Evolutionary conservation across 1,140 invertebrate genomes (phyloP), one percentile per base, ranked within the genome.

Genomic region (Paramacrobiotus metropolitanus): DNA sequence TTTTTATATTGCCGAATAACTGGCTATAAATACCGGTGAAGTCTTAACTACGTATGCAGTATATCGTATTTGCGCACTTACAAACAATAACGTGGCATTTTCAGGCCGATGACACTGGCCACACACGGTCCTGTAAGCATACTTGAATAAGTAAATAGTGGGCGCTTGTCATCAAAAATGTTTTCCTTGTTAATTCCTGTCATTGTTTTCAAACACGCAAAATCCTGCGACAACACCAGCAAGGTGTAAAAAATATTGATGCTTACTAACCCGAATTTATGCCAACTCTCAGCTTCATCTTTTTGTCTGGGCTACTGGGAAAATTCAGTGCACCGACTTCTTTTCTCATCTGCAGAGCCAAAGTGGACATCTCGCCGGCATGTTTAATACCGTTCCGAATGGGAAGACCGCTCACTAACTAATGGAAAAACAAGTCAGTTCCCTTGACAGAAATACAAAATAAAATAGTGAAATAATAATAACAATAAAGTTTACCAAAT

Each of bases 261-360:
- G n/a, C n/a, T n/a, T n/a, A n/a, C n/a, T 67, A 67, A 86, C 87
- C 86, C 59, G 87, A 85, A 75, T 98, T 93, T 65, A 97, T 80
- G 45, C 94, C 94, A 67, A 97, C 96, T 62, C 94, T 76, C 2
- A 97, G 77, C 69, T 88, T 87, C 1, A 98, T 77, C 68, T 90
- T 83, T 63, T 87, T 83, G 31, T 82, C 77, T 0, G 88, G 88
- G 61, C 84, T 75, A 73, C 97, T 92, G 24, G 84, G 79, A 67
- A 97, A 96, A 48, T 80, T 80, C 74, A 98, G 97, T 59, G 81
- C 83, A 67, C 83, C 78, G 1, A 97, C 87, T 21, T 84, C 83
- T 62, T 86, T 79, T 60, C 92, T 75, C 2, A 98, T 74, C 0
- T 84, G 82, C 44, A 98, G 75, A 0, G 92, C 83, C 83, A 97